These are phyloP conservation scores for Helicoverpa zea DNA, from an alignment of 1,140 invertebrate genomes.

Conservation along the genomic window DNA sequence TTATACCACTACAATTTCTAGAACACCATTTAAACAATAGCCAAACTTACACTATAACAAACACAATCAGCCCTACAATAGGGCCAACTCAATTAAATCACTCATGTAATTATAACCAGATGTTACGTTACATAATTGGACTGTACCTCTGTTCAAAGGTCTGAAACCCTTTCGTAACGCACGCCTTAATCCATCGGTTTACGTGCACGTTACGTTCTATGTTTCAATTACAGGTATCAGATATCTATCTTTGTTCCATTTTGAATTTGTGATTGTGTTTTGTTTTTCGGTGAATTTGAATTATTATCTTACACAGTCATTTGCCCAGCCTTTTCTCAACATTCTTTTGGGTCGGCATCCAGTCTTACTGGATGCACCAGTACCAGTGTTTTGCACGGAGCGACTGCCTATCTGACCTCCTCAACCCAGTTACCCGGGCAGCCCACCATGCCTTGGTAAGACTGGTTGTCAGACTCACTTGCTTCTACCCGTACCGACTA, in stretches of 20 bases:
- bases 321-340: too few relatives aligned
- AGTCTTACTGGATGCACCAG: too few relatives aligned
- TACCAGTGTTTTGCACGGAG: too few relatives aligned
- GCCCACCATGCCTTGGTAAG: too few relatives aligned
- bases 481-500: too few relatives aligned
- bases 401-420: too few relatives aligned
- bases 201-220: conserved; percentile 28
- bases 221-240: conserved; percentile 39
- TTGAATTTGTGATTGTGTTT: conserved; percentile 19
- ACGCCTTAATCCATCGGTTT: conserved; percentile 43
- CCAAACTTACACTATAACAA: not conserved
- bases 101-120: conserved; percentile 14
- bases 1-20: too few relatives aligned
- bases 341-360: too few relatives aligned
- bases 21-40: too few relatives aligned
- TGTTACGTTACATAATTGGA: conserved; percentile 10
- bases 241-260: not conserved
- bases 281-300: conserved; percentile 1
- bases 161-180: not conserved
- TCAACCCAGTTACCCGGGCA: too few relatives aligned
- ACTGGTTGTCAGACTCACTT: too few relatives aligned
- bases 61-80: not conserved
- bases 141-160: not conserved
- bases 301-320: not conserved
- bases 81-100: conserved; percentile 9